These are phyloP conservation scores for Ramazzottius varieornatus DNA, from an alignment of 2,888 invertebrate genomes.

Conservation along the genomic window DNA sequence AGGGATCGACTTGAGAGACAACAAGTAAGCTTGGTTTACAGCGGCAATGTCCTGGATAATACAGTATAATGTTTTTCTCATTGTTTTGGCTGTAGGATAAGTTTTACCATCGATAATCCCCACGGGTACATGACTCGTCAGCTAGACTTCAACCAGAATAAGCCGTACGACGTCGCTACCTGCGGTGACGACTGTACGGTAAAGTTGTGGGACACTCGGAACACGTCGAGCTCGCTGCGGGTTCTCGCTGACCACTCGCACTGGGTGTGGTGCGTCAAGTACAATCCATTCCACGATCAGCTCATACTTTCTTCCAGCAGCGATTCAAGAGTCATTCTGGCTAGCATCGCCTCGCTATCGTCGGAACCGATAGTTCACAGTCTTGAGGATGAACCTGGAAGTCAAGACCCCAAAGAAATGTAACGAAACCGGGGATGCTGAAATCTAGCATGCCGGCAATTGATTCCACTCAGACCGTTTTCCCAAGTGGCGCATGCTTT, in stretches of 20 bases:
- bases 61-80: background rate
- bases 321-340: conserved; percentile 66
- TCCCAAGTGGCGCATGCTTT: no score
- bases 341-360: conserved; percentile 59
- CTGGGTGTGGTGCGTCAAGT: conserved; percentile 69
- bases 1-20: conserved; percentile 56
- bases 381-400: conserved; percentile 20
- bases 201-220: conserved; percentile 84
- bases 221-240: conserved; percentile 30
- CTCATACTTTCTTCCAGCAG: conserved; percentile 72
- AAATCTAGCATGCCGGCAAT: no score
- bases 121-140: conserved; percentile 66
- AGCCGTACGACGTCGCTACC: conserved; percentile 69
- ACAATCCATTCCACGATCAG: conserved; percentile 90
- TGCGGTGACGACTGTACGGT: conserved; percentile 85
- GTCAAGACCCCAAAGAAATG: background rate
- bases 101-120: conserved; percentile 57
- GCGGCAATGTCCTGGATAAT: background rate
- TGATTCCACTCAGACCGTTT: background rate
- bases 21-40: conserved; percentile 25
- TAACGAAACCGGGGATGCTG: background rate
- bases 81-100: conserved; percentile 25
- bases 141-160: conserved; percentile 89
- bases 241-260: conserved; percentile 25
- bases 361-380: conserved; percentile 42